Percentiles rank a stretch among this genome's conserved stretches.
Evolutionary conservation across 2,888 invertebrate species (phyloP).

Genomic region (Caenorhabditis becei): DNA sequence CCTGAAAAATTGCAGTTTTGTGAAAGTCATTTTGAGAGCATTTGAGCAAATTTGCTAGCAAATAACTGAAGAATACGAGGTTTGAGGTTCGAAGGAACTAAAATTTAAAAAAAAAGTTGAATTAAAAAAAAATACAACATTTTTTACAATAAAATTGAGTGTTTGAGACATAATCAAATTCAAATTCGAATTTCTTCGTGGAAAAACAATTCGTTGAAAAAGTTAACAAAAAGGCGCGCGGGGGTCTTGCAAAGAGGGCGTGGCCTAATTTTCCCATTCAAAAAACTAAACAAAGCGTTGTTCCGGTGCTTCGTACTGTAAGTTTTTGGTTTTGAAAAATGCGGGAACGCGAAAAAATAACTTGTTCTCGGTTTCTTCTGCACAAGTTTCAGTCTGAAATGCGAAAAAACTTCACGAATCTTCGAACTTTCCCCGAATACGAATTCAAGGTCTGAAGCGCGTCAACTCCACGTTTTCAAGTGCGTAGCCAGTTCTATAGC

Average conservation of each 20-base stretch:
- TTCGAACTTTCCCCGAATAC: not conserved
- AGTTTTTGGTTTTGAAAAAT: not conserved
- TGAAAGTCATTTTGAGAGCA: not conserved
- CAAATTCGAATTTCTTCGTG: not conserved
- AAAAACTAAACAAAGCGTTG: slow-evolving; percentile 8
- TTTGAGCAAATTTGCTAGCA: too few relatives aligned
- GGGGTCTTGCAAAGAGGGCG: not conserved
- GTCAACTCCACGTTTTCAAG: too few relatives aligned
- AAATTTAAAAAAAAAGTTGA: not conserved
- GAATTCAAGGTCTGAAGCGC: not conserved
- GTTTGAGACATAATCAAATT: not conserved
- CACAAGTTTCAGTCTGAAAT: not conserved
- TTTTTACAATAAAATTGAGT: not conserved
- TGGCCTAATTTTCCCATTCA: not conserved
- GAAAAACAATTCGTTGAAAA: not conserved
- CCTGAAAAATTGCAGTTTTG: slow-evolving; percentile 7
- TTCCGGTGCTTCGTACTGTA: slow-evolving; percentile 2
- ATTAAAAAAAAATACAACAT: too few relatives aligned
- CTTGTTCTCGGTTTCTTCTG: not conserved
- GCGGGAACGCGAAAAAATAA: slow-evolving; percentile 13
- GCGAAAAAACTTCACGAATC: not conserved
- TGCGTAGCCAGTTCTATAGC: too few relatives aligned
- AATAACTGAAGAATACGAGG: too few relatives aligned
- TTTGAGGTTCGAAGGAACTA: too few relatives aligned
- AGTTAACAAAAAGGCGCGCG: not conserved